A percentile compares a stretch with the other conserved stretches of the same genome.
Conservation (phyloP, 2,888 invertebrate species). For the Cosmopolites sordidus region DNA sequence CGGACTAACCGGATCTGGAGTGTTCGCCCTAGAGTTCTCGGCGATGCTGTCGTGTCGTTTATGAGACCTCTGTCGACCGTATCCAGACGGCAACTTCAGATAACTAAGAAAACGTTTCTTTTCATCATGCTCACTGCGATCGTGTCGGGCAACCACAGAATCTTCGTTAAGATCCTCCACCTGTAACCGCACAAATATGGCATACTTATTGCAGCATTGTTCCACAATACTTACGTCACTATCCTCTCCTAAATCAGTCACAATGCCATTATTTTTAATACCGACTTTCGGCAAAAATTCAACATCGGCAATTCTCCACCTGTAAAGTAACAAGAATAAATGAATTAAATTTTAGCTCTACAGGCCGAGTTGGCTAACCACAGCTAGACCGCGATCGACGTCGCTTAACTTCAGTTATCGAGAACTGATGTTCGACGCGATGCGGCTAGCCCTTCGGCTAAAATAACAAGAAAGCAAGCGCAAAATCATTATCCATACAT, state of each 20-base stretch:
- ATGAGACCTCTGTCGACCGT: slow-evolving; percentile 55
- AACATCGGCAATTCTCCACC: slow-evolving; percentile 69
- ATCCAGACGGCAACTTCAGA: slow-evolving; percentile 48
- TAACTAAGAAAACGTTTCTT: slow-evolving; percentile 68
- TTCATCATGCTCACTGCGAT: slow-evolving; percentile 74
- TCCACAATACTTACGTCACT: slow-evolving; percentile 51
- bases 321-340: too few relatives aligned
- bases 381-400: too few relatives aligned
- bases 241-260: slow-evolving; percentile 49
- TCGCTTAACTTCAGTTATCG: too few relatives aligned
- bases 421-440: too few relatives aligned
- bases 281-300: slow-evolving; percentile 47
- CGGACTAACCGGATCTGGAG: slow-evolving; percentile 66
- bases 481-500: too few relatives aligned
- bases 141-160: slow-evolving; percentile 67
- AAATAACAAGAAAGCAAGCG: too few relatives aligned
- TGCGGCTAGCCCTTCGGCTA: too few relatives aligned
- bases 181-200: too few relatives aligned
- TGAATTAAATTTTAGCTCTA: too few relatives aligned
- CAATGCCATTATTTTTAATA: slow-evolving; percentile 52
- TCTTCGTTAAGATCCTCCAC: slow-evolving; percentile 79
- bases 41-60: slow-evolving; percentile 65
- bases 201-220: too few relatives aligned
- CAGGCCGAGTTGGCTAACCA: too few relatives aligned
- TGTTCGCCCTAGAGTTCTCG: slow-evolving; percentile 67